phyloP scores from a whole-genome alignment of 2,888 invertebrate species.

The Limnephilus lunatus region DNA sequence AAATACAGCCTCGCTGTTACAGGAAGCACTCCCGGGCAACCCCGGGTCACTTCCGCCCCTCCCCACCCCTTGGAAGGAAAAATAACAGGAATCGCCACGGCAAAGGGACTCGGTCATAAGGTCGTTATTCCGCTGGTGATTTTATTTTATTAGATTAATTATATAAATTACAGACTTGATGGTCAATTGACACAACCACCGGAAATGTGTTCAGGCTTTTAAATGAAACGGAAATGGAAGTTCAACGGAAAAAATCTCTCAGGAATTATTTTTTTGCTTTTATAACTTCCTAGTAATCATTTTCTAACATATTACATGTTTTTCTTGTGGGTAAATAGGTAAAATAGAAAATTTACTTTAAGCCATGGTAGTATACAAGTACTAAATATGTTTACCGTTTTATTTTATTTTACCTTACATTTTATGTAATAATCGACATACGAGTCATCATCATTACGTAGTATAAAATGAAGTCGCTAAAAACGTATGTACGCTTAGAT shows the following conservation, averaged over 20 bases:
- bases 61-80: background rate
- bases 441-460: no score
- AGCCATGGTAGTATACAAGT: no score
- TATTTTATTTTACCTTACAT: no score
- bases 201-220: background rate
- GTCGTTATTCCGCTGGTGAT: background rate
- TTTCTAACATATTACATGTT: no score
- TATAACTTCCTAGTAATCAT: background rate
- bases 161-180: background rate
- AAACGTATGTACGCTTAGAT: no score
- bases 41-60: conserved; percentile 2
- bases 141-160: background rate
- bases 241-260: background rate
- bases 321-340: no score
- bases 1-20: background rate
- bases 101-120: background rate
- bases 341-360: no score
- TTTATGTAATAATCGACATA: no score
- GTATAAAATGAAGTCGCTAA: no score
- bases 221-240: background rate
- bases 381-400: no score
- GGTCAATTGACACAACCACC: background rate
- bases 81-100: background rate
- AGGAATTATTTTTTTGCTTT: background rate
- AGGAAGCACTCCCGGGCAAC: background rate